These are phyloP conservation scores for Trichonephila clavata DNA, from an alignment of 1,140 invertebrate genomes.

Conservation along the genomic window DNA sequence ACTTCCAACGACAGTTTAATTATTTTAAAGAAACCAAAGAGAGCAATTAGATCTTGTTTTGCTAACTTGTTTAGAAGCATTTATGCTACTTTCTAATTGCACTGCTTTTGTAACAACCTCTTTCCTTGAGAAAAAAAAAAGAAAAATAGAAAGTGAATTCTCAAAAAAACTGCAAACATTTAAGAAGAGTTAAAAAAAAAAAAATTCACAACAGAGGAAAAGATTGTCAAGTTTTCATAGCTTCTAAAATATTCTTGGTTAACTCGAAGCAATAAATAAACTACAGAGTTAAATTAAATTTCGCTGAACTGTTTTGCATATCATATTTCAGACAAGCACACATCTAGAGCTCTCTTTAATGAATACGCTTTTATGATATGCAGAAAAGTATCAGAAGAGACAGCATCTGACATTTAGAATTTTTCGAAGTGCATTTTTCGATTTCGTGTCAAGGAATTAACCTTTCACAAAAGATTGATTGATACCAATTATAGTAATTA, in stretches of 20 bases:
- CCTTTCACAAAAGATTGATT: too few species aligned
- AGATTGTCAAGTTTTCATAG: constrained; percentile 31
- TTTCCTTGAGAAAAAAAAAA: background rate
- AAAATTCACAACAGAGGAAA: background rate
- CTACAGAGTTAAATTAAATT: constrained; percentile 28
- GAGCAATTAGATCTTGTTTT: background rate
- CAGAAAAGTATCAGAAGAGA: background rate
- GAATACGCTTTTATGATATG: background rate
- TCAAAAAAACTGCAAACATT: background rate
- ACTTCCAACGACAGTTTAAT: constrained; percentile 1
- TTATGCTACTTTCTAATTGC: background rate
- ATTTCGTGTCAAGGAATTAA: too few species aligned
- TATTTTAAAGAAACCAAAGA: constrained; percentile 15
- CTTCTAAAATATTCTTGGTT: constrained; percentile 8
- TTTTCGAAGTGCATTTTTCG: background rate
- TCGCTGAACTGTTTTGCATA: constrained; percentile 22
- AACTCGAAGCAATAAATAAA: constrained; percentile 4
- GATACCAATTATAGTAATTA: too few species aligned
- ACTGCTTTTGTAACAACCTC: background rate
- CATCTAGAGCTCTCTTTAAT: constrained; percentile 19
- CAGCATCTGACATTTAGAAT: constrained; percentile 13
- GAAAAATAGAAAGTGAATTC: background rate
- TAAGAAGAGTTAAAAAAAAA: background rate
- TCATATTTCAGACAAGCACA: constrained; percentile 9
- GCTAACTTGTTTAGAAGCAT: constrained; percentile 7